Conservation (phyloP, 1,140 invertebrate genomes). For the Microvelia longipes region DNA sequence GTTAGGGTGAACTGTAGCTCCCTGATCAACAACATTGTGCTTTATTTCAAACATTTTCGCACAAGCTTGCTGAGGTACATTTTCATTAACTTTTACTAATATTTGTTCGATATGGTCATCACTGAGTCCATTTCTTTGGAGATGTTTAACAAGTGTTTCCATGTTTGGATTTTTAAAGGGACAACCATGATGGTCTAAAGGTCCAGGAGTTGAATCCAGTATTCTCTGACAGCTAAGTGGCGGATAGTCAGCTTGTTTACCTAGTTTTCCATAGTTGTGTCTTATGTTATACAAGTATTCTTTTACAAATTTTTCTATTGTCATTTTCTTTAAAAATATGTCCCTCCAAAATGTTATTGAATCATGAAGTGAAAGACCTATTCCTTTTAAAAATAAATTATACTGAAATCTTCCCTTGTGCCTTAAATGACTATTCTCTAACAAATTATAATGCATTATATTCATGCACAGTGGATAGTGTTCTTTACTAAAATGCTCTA, state of each 20-base stretch:
- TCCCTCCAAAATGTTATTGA: slow-evolving; percentile 76
- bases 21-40: background rate
- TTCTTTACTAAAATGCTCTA: slow-evolving; percentile 25
- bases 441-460: slow-evolving; percentile 62
- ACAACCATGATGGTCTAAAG: slow-evolving; percentile 83
- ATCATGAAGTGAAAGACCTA: slow-evolving; percentile 72
- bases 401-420: slow-evolving; percentile 82
- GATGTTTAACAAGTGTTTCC: background rate
- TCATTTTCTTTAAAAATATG: slow-evolving; percentile 81
- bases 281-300: slow-evolving; percentile 80
- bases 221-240: slow-evolving; percentile 87
- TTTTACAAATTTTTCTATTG: slow-evolving; percentile 77
- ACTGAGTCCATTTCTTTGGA: background rate
- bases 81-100: background rate
- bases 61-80: background rate
- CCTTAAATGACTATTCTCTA: slow-evolving; percentile 67
- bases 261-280: slow-evolving; percentile 91
- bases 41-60: background rate
- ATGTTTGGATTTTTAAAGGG: slow-evolving; percentile 41
- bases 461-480: slow-evolving; percentile 95
- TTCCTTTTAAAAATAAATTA: slow-evolving; percentile 87
- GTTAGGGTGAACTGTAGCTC: background rate
- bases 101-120: background rate
- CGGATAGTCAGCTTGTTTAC: slow-evolving; percentile 74
- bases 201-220: slow-evolving; percentile 56